phyloP scores from a whole-genome alignment of 2,888 invertebrate genomes.

The Ganaspis brasiliensis region DNA sequence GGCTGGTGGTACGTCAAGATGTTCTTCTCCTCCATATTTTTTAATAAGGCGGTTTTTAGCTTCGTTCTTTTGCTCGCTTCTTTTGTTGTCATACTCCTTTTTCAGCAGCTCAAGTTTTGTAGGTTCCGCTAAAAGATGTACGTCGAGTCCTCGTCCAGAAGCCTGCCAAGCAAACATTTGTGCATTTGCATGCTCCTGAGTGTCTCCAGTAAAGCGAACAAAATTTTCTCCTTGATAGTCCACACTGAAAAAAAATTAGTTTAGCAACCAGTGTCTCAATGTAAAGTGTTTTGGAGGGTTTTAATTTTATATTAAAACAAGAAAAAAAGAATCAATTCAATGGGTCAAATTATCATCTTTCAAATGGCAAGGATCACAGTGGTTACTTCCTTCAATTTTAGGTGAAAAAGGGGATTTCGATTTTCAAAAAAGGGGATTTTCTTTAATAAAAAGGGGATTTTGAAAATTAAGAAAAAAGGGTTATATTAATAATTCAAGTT shows the following conservation, averaged over 20 bases:
- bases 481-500: too few relatives aligned
- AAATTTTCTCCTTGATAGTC: conserved; percentile 98
- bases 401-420: too few relatives aligned
- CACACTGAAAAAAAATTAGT: conserved; percentile 78
- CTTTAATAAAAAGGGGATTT: too few relatives aligned
- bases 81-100: conserved; percentile 94
- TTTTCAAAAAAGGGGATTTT: too few relatives aligned
- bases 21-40: conserved; percentile 97
- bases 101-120: conserved; percentile 97
- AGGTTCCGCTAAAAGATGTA: conserved; percentile 97
- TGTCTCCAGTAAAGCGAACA: conserved; percentile 96
- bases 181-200: conserved; percentile 92
- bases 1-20: conserved; percentile 92
- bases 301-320: too few relatives aligned
- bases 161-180: conserved; percentile 99
- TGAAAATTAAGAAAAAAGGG: too few relatives aligned
- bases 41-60: conserved; percentile 93
- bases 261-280: too few relatives aligned
- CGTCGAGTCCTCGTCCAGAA: conserved; percentile 94
- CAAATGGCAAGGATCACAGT: too few relatives aligned
- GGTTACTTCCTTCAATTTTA: too few relatives aligned
- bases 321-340: too few relatives aligned
- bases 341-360: too few relatives aligned
- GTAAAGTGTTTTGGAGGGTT: too few relatives aligned
- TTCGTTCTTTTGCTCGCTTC: conserved; percentile 93